Percentiles rank a stretch among this genome's conserved stretches.
These are phyloP conservation scores for Epinephelus coioides DNA, from an alignment of 2,797 vertebrate species.

Conservation along the genomic window DNA sequence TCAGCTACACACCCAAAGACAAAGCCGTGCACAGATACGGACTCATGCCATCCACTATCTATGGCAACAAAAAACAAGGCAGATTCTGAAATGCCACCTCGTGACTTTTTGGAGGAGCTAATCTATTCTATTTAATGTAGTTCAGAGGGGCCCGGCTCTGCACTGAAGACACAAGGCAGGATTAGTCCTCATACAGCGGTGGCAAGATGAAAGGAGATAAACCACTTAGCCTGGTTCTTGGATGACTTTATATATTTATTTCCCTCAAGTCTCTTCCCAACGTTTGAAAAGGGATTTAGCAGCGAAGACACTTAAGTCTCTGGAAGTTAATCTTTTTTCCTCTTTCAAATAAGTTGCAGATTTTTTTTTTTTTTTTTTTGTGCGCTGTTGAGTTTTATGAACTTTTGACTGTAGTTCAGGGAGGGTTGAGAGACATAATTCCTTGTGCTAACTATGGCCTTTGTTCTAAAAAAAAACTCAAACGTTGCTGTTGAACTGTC, in stretches of 20 bases:
- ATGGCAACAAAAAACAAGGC: constrained; percentile 53
- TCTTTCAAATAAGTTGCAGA: constrained; percentile 76
- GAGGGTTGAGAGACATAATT: constrained; percentile 40
- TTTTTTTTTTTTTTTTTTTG: constrained; percentile 46
- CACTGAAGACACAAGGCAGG: constrained; percentile 80
- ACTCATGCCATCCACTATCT: constrained; percentile 69
- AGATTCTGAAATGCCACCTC: constrained; percentile 79
- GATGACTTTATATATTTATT: constrained; percentile 87
- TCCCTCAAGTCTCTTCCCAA: constrained; percentile 78
- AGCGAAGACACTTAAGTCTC: constrained; percentile 80
- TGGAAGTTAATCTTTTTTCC: constrained; percentile 80
- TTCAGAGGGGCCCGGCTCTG: constrained; percentile 72
- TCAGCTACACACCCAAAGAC: constrained; percentile 60
- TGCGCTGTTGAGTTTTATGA: constrained; percentile 70
- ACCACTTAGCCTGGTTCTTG: constrained; percentile 82
- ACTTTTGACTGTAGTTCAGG: constrained; percentile 69
- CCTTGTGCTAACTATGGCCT: constrained; percentile 22
- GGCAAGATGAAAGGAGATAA: constrained; percentile 86
- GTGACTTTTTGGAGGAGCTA: constrained; percentile 80
- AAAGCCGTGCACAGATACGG: constrained; percentile 53
- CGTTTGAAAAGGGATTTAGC: constrained; percentile 84
- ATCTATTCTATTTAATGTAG: constrained; percentile 83
- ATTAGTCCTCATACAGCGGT: constrained; percentile 79
- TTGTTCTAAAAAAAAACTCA: constrained; percentile 22
- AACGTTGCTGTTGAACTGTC: constrained; percentile 9